Evolutionary conservation across 2,888 invertebrate genomes (phyloP).

Genomic region (Agrochola circellaris): DNA sequence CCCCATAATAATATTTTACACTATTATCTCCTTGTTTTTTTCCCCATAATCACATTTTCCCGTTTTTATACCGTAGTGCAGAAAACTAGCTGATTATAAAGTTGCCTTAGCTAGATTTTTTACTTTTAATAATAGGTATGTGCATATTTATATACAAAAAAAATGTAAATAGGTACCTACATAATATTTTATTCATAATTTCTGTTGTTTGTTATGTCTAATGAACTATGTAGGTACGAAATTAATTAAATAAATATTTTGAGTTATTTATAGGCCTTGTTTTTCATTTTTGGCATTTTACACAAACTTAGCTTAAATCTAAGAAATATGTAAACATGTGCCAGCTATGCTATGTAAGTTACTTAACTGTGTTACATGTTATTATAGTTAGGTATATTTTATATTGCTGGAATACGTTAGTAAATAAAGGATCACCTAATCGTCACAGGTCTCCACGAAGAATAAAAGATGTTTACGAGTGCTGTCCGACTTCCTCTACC

Average conservation of each 20-base stretch:
- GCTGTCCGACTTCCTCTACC: neutral
- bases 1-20: neutral
- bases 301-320: neutral
- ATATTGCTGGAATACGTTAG: neutral
- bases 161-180: slow-evolving; percentile 10
- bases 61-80: neutral
- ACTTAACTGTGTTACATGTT: neutral
- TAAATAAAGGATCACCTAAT: neutral
- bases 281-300: neutral
- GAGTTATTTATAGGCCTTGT: neutral
- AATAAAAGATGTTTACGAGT: neutral
- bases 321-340: too few relatives aligned
- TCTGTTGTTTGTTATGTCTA: slow-evolving; percentile 11
- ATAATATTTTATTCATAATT: slow-evolving; percentile 17
- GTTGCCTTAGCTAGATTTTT: slow-evolving; percentile 42
- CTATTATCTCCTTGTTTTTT: neutral
- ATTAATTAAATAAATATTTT: slow-evolving; percentile 29
- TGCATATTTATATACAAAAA: slow-evolving; percentile 5
- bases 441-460: neutral
- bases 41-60: neutral
- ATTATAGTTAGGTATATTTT: neutral
- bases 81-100: slow-evolving; percentile 15
- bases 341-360: neutral
- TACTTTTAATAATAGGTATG: neutral
- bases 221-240: slow-evolving; percentile 12